Base-by-base conservation (phyloP, 1,140 invertebrate species). In the Drosophila triauraria region DNA sequence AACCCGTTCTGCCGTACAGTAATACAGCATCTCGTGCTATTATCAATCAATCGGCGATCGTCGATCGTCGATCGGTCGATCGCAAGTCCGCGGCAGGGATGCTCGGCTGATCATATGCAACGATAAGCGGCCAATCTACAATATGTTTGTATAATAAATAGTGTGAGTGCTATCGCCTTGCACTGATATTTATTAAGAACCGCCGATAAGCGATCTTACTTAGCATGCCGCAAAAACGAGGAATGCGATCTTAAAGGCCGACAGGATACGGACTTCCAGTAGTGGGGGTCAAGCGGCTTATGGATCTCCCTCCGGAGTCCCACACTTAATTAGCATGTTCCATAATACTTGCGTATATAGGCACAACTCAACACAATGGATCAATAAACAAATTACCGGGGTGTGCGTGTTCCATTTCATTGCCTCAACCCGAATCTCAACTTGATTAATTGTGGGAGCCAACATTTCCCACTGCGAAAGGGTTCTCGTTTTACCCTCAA, bases 361-460 rank as follows among this genome's bases (percentile, higher is more conserved):
- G 25, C 50, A 56, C 72, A 62, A 61, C 51, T 56, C 75, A 78
- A 70, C 46, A 85, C 82, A 85, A 88, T 76, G 67, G 71, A 77
- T 91, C 86, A 82, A 90, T 91, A 82, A 82, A 82, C 82, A 82
- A 90, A 82, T 91, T 80, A 86, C 47, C 68, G 70, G 82, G 86
- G 86, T 80, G 86, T 80, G 85, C 79, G 48, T 61, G 71, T 88
- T 88, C 80, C 84, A 80, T 75, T 75, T 88, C 79, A 82, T 69
- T 91, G 85, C 68, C 62, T 80, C 56, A 40, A 23, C 48, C 32
- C 20, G 20, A 20, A 20, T 38, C 48, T 61, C 32, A 23, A 62
- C 54, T 54, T 91, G 87, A 91, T 91, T 91, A 91, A 91, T 91
- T 91, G 87, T 91, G 87, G 87, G 87, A 91, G 82, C 87, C 35